These are phyloP conservation scores for Cirrhinus mrigala DNA, from an alignment of 2,797 vertebrate species.

Conservation along the genomic window DNA sequence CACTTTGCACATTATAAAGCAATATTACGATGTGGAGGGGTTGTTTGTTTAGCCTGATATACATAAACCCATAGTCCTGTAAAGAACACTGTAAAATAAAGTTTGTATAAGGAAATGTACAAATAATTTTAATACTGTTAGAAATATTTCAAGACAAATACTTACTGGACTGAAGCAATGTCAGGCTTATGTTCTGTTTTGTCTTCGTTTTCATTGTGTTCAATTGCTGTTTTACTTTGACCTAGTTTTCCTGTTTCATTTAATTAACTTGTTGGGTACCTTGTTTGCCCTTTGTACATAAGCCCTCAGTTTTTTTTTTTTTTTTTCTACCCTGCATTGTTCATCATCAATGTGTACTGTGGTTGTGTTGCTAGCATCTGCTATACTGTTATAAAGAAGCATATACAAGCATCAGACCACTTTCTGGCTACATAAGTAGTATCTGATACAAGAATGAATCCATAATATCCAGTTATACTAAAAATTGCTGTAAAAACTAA, in stretches of 20 bases:
- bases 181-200: too few species aligned
- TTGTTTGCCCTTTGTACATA: too few species aligned
- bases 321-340: too few species aligned
- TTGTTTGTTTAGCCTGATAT: neutral
- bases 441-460: neutral
- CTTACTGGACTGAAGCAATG: neutral
- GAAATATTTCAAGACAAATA: neutral
- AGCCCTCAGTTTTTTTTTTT: too few species aligned
- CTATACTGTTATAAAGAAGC: neutral
- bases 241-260: too few species aligned
- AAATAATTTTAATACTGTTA: neutral
- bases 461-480: neutral
- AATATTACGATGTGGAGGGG: neutral
- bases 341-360: too few species aligned
- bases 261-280: too few species aligned
- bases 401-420: neutral
- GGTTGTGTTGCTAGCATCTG: too few species aligned
- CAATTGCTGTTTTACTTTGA: too few species aligned
- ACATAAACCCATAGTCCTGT: neutral
- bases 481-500: constrained; percentile 45
- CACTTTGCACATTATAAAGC: neutral
- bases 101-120: neutral
- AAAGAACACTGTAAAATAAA: neutral
- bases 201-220: too few species aligned
- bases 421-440: neutral